Evolutionary conservation across 2,888 invertebrate species (phyloP).

Genomic region (Oligia fasciuncula): DNA sequence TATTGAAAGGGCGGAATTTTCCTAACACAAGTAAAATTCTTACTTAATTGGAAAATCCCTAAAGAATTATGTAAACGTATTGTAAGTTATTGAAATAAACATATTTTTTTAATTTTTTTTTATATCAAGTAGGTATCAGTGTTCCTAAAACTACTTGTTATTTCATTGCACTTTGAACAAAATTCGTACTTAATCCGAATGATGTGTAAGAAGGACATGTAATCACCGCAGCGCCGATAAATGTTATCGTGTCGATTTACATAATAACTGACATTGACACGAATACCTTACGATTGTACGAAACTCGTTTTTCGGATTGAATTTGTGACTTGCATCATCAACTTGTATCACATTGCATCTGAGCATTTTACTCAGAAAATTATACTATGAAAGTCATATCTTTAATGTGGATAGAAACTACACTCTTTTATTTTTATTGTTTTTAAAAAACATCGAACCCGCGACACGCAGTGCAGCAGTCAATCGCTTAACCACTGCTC

Average conservation of each 20-base stretch:
- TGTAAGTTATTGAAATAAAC: no score
- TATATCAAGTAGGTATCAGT: background rate
- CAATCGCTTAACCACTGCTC: no score
- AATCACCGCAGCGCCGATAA: constrained; percentile 6
- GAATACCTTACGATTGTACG: constrained; percentile 7
- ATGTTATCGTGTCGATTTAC: constrained; percentile 29
- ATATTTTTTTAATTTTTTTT: no score
- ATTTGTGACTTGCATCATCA: background rate
- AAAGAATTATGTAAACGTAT: no score
- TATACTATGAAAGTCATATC: background rate
- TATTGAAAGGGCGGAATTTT: no score
- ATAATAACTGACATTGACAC: constrained; percentile 34
- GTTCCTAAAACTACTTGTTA: background rate
- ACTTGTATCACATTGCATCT: background rate
- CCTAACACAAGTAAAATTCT: no score
- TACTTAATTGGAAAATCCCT: no score
- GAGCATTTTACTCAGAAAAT: background rate
- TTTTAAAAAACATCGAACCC: no score
- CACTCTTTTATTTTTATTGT: no score
- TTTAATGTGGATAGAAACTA: background rate
- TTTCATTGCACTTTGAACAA: background rate
- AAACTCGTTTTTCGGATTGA: constrained; percentile 3
- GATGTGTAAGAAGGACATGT: background rate
- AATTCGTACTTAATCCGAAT: constrained; percentile 7
- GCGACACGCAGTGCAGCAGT: no score